Evolutionary conservation across 2,797 vertebrate species (phyloP).

Genomic region (Novumbra hubbsi): DNA sequence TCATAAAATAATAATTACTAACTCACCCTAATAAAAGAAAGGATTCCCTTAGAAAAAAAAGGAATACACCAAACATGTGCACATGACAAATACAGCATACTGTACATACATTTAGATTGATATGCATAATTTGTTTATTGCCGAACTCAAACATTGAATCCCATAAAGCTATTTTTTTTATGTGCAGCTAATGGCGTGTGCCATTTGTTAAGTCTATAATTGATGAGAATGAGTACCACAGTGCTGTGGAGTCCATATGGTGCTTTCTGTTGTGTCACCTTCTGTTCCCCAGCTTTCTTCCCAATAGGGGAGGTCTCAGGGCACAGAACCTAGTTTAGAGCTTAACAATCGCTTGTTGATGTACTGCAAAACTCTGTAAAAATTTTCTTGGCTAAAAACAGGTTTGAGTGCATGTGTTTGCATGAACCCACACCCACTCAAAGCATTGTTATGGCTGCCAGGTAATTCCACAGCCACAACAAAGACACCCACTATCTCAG

Average conservation of each 20-base stretch:
- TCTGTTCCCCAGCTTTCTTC: slow-evolving; percentile 21
- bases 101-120: background rate
- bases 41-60: background rate
- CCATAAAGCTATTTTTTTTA: slow-evolving; percentile 21
- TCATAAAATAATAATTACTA: background rate
- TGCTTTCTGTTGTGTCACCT: slow-evolving; percentile 12
- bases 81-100: slow-evolving; percentile 4
- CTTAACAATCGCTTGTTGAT: slow-evolving; percentile 28
- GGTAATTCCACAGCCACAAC: background rate
- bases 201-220: slow-evolving; percentile 10
- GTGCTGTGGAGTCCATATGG: slow-evolving; percentile 40
- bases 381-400: background rate
- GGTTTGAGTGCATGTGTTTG: background rate
- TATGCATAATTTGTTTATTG: background rate
- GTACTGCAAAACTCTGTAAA: slow-evolving; percentile 22
- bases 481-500: background rate
- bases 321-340: slow-evolving; percentile 30
- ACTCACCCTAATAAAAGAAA: background rate
- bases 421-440: background rate
- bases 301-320: slow-evolving; percentile 33
- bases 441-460: background rate
- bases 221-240: slow-evolving; percentile 3
- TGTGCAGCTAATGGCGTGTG: background rate
- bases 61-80: background rate
- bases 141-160: background rate